A percentile compares a stretch with the other conserved stretches of the same genome.
phyloP scores from a whole-genome alignment of 1,140 invertebrate species.

The Periplaneta americana region DNA sequence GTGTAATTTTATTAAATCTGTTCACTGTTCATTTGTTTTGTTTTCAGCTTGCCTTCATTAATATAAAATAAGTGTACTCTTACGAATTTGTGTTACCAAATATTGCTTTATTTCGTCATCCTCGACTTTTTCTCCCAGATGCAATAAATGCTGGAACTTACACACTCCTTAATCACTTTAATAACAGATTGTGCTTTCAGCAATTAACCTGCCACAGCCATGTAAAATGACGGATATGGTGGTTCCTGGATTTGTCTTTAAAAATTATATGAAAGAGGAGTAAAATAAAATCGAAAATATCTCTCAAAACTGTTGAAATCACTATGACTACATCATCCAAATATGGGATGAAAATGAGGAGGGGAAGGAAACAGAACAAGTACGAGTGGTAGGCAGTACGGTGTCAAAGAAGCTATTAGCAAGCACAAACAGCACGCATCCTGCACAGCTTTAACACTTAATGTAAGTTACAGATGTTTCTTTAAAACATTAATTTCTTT shows the following conservation, averaged over 20 bases:
- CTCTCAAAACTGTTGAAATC: not conserved
- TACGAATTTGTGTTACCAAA: no score
- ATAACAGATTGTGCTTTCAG: not conserved
- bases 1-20: no score
- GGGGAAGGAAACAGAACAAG: not conserved
- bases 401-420: not conserved
- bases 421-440: not conserved
- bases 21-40: no score
- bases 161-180: no score
- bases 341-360: not conserved
- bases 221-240: not conserved
- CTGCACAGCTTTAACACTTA: not conserved
- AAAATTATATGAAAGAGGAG: not conserved
- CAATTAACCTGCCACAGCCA: not conserved
- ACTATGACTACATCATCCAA: not conserved
- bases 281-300: not conserved
- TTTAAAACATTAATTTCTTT: slow-evolving; percentile 12
- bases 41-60: no score
- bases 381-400: not conserved
- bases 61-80: no score
- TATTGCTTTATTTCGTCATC: no score
- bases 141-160: no score
- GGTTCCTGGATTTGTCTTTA: not conserved
- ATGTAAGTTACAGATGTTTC: not conserved
- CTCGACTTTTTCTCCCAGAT: no score